phyloP scores from a whole-genome alignment of 2,888 invertebrate species.

The Himalopsyche anomala region DNA sequence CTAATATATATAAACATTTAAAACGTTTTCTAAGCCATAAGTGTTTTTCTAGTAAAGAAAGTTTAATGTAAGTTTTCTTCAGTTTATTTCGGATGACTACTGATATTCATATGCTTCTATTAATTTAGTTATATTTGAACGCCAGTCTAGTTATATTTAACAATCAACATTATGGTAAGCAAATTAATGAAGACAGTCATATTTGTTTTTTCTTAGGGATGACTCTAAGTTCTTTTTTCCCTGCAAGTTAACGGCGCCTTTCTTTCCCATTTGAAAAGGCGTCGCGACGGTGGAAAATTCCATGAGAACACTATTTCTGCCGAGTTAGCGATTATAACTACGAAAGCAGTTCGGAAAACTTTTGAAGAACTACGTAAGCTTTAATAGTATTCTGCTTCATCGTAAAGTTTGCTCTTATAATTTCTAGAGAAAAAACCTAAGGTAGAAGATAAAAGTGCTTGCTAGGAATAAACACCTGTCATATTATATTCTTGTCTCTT shows the following conservation, averaged over 20 bases:
- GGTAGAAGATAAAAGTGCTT: slow-evolving; percentile 59
- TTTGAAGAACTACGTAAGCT: slow-evolving; percentile 64
- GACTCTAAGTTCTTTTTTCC: background rate
- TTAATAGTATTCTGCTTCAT: slow-evolving; percentile 62
- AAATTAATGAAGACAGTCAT: background rate
- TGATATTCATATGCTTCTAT: too few relatives aligned
- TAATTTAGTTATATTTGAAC: too few relatives aligned
- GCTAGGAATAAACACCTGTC: slow-evolving; percentile 55
- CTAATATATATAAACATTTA: too few relatives aligned
- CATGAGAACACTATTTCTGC: slow-evolving; percentile 58
- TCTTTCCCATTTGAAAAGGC: slow-evolving; percentile 56
- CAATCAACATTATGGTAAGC: background rate
- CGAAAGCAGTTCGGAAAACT: slow-evolving; percentile 63
- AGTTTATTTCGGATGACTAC: too few relatives aligned
- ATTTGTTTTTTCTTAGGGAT: background rate
- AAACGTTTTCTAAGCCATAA: too few relatives aligned
- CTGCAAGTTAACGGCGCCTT: background rate
- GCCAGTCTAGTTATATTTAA: too few relatives aligned
- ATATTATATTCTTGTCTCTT: slow-evolving; percentile 25
- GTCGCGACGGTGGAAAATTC: slow-evolving; percentile 58
- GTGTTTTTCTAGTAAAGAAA: too few relatives aligned
- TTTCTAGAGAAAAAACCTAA: slow-evolving; percentile 60
- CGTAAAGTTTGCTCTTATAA: slow-evolving; percentile 62
- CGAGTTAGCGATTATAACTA: slow-evolving; percentile 64
- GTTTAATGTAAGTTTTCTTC: too few relatives aligned